phyloP scores from a whole-genome alignment of 2,888 invertebrate genomes.

The Creontiades dilutus region DNA sequence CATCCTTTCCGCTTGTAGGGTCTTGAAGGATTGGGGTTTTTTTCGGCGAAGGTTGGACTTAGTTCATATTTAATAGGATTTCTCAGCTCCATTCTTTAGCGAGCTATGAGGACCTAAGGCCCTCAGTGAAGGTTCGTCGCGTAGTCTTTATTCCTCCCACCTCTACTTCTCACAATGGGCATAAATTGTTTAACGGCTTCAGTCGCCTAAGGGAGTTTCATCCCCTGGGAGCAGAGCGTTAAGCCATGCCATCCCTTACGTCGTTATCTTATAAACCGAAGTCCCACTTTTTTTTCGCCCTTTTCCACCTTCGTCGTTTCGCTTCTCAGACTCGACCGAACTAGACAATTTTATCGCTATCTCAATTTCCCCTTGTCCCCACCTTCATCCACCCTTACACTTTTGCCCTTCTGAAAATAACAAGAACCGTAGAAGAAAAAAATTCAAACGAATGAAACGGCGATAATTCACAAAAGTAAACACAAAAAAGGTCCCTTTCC shows the following conservation, averaged over 20 bases:
- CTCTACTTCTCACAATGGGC: slow-evolving; percentile 37
- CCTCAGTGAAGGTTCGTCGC: neutral
- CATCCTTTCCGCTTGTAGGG: slow-evolving; percentile 32
- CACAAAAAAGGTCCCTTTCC: neutral
- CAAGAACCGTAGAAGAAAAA: neutral
- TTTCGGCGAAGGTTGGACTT: neutral
- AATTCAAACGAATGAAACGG: neutral
- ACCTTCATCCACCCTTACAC: neutral
- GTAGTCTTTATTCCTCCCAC: slow-evolving; percentile 32
- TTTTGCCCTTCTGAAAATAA: neutral
- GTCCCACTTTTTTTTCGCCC: neutral
- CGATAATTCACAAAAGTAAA: neutral
- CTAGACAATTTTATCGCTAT: neutral
- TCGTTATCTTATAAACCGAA: slow-evolving; percentile 36
- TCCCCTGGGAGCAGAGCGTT: neutral
- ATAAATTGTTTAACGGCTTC: slow-evolving; percentile 49
- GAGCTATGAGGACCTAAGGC: neutral
- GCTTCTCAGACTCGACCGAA: neutral
- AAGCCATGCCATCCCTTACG: slow-evolving; percentile 24
- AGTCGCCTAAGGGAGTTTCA: slow-evolving; percentile 10
- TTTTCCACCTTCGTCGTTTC: slow-evolving; percentile 24
- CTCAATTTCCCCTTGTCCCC: neutral
- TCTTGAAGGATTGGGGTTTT: slow-evolving; percentile 3
- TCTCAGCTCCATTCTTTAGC: slow-evolving; percentile 33
- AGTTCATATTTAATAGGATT: slow-evolving; percentile 62